These are phyloP conservation scores for Arbacia lixula DNA, from an alignment of 53 echinoderm and acorn worm genomes.

Conservation along the genomic window DNA sequence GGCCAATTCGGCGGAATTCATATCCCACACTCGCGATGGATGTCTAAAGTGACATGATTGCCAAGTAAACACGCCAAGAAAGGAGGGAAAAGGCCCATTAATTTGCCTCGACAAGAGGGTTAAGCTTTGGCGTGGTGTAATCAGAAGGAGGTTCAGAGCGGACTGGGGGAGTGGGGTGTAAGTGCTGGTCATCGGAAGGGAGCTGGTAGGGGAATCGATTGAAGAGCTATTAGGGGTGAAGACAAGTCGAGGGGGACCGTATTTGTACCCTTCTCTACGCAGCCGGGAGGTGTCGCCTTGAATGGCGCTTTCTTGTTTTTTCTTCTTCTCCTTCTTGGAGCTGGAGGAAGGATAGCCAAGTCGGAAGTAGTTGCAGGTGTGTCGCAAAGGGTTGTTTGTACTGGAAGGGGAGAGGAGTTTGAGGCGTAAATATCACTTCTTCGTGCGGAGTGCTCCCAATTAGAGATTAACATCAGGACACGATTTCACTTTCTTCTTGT, in stretches of 20 bases:
- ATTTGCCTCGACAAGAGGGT: background rate
- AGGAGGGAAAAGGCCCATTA: no score
- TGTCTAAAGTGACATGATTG: background rate
- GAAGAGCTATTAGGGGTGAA: conserved; percentile 11
- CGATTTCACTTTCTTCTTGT: no score
- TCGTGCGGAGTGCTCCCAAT: no score
- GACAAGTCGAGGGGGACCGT: no score
- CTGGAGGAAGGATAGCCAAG: background rate
- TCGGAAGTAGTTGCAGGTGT: conserved; percentile 23
- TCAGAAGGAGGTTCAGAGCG: background rate
- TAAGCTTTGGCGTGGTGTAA: background rate
- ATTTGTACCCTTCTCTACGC: no score
- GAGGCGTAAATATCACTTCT: no score
- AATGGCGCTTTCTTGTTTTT: background rate
- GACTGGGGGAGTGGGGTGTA: background rate
- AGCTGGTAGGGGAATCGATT: conserved; percentile 14
- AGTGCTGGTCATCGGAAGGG: conserved; percentile 1
- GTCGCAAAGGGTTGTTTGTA: conserved; percentile 13
- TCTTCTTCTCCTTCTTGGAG: background rate
- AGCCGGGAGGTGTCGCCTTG: background rate
- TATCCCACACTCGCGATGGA: background rate
- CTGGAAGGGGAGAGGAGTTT: conserved; percentile 19
- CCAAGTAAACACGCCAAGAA: no score
- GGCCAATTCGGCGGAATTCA: conserved; percentile 8
- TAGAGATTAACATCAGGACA: no score